phyloP scores from a whole-genome alignment of 2,888 invertebrate genomes.

The Diaphora mendica region DNA sequence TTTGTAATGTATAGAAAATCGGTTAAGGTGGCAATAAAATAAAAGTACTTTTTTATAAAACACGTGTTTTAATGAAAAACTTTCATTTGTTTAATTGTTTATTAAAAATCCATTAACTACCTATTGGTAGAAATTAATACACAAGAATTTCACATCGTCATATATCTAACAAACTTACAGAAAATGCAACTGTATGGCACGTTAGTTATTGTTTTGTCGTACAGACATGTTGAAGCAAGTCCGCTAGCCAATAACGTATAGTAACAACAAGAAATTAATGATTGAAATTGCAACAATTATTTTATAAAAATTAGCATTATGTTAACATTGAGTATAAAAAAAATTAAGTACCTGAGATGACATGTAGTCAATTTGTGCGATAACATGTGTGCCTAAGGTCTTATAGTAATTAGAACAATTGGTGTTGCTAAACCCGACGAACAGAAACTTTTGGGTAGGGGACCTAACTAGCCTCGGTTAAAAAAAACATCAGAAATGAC shows the following conservation, averaged over 20 bases:
- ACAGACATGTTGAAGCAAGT: neutral
- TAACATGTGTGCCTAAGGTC: neutral
- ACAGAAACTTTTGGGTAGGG: neutral
- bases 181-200: constrained; percentile 57
- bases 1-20: neutral
- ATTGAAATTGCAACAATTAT: neutral
- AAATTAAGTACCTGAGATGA: constrained; percentile 1
- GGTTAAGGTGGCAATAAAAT: neutral
- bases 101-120: constrained; percentile 73
- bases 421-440: neutral
- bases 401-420: neutral
- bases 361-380: neutral
- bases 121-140: constrained; percentile 70
- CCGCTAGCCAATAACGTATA: neutral
- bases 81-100: constrained; percentile 65
- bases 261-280: neutral
- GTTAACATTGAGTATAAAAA: neutral
- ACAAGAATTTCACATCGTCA: constrained; percentile 59
- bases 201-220: constrained; percentile 28
- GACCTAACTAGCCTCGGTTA: neutral
- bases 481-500: neutral
- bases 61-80: constrained; percentile 35
- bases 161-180: constrained; percentile 57
- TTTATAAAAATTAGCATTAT: neutral
- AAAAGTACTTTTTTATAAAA: neutral